Evolutionary conservation across 2,113 vertebrate species (phyloP).

Genomic region (Poeciliopsis prolifica): DNA sequence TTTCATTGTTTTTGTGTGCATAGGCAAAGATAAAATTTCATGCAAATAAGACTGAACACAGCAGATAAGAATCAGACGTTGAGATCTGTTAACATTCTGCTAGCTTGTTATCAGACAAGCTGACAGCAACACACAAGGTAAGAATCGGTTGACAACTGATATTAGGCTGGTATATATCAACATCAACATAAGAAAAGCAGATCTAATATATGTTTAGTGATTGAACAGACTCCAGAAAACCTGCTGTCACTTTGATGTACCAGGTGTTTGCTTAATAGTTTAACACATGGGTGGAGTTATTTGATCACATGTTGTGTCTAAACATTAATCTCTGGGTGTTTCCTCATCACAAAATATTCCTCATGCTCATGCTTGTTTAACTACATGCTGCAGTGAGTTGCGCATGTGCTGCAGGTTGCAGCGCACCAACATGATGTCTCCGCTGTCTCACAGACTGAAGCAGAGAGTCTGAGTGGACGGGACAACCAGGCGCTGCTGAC

Average conservation of each 20-base stretch:
- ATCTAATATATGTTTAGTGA: constrained; percentile 6
- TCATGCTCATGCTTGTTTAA: constrained; percentile 32
- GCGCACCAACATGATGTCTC: background rate
- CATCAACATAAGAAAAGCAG: constrained; percentile 14
- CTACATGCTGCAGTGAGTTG: background rate
- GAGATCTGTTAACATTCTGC: background rate
- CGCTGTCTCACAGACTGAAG: constrained; percentile 59
- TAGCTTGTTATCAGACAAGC: background rate
- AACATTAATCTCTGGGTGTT: constrained; percentile 21
- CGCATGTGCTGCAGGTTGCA: background rate
- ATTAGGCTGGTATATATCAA: too few species aligned
- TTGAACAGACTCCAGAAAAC: background rate
- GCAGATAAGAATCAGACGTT: background rate
- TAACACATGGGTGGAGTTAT: constrained; percentile 46
- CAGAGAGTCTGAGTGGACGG: constrained; percentile 50
- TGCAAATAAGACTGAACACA: background rate
- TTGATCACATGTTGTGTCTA: constrained; percentile 31
- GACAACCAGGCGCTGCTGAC: constrained; percentile 52
- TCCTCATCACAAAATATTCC: background rate
- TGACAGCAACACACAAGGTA: background rate
- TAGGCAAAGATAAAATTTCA: background rate
- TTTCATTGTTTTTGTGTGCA: background rate
- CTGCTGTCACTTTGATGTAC: background rate
- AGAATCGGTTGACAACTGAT: background rate
- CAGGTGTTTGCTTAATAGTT: constrained; percentile 14